Conservation (phyloP, 53 echinoderm and acorn worm species). For the Echinometra lucunter region DNA sequence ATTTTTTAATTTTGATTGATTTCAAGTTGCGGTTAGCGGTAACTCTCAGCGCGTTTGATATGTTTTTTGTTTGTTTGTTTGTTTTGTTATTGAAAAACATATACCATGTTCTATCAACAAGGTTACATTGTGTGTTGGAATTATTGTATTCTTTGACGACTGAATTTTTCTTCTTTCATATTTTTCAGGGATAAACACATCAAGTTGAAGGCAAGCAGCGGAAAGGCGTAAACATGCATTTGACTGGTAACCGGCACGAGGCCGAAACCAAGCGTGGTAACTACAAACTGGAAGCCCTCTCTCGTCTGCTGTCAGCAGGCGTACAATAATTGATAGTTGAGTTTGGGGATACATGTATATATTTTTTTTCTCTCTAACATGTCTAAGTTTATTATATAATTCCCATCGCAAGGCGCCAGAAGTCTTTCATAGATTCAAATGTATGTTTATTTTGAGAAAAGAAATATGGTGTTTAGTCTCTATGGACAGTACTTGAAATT, state of each 20-base stretch:
- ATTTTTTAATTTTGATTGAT: too few species aligned
- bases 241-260: background rate
- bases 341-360: too few species aligned
- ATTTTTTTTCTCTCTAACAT: background rate
- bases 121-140: background rate
- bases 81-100: too few species aligned
- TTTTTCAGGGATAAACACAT: background rate
- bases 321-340: background rate
- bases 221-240: background rate
- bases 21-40: too few species aligned
- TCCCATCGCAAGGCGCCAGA: background rate
- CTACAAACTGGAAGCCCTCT: background rate
- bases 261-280: background rate
- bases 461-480: too few species aligned
- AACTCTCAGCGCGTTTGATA: too few species aligned
- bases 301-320: background rate
- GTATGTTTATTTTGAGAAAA: too few species aligned
- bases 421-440: too few species aligned
- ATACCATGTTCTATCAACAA: too few species aligned
- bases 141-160: background rate
- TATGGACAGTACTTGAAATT: background rate
- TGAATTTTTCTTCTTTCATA: background rate
- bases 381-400: too few species aligned
- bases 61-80: too few species aligned
- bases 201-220: background rate